Conservation (phyloP, 2,797 vertebrate species). For the Scomberomorus guttatus region DNA sequence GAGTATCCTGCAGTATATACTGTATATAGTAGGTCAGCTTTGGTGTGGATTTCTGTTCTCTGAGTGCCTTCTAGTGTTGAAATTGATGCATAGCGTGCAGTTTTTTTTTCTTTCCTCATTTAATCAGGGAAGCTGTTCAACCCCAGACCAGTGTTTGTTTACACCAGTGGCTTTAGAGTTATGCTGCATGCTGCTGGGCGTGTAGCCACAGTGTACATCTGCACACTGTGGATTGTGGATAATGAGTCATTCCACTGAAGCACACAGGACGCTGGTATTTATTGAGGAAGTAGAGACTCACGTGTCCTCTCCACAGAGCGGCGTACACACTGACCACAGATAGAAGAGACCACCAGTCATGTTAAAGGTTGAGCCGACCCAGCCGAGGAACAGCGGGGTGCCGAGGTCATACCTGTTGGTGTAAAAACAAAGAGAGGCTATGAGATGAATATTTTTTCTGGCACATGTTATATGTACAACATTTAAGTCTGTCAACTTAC, state of each 20-base stretch:
- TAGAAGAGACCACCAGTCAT: conserved; percentile 92
- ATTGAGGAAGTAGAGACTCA: conserved; percentile 60
- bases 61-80: conserved; percentile 15
- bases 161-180: not conserved
- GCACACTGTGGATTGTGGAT: not conserved
- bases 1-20: not conserved
- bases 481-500: conserved; percentile 64
- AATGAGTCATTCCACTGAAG: not conserved
- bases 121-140: not conserved
- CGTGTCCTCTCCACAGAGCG: conserved; percentile 67
- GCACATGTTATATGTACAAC: not conserved
- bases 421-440: not conserved
- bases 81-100: not conserved
- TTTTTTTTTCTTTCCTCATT: not conserved
- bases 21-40: not conserved
- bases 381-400: conserved; percentile 95
- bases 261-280: not conserved
- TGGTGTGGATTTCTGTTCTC: not conserved
- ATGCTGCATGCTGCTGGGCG: not conserved
- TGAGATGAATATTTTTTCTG: not conserved
- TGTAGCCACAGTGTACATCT: not conserved
- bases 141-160: conserved; percentile 1
- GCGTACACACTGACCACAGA: conserved; percentile 85
- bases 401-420: conserved; percentile 92
- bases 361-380: conserved; percentile 93